Evolutionary conservation across 2,888 invertebrate genomes (phyloP), one percentile per base, ranked within the genome.

Genomic region (Caenorhabditis sp.): DNA sequence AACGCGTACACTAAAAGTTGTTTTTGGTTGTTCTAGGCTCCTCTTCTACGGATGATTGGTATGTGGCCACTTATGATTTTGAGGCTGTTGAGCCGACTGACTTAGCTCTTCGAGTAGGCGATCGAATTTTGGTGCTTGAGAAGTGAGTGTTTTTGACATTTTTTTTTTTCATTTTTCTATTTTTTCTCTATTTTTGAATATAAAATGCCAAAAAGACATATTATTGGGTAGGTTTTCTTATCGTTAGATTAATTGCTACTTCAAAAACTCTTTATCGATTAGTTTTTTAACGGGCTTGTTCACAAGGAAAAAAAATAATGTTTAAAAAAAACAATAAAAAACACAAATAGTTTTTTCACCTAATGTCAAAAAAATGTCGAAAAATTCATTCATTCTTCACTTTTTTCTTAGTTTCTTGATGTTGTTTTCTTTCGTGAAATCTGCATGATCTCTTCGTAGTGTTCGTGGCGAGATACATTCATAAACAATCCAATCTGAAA

Each of bases 41-140:
- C 21, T 51, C 51, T 10, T 23, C 51, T 50, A n/a, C 19, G 17
- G 84, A 79, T 23, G 79, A 83, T 23, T 77, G 81, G 79, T 95
- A 94, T 89, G 92, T 94, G 72, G 93, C 95, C 26, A 91, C 94
- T 64, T 97, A 95, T 89, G 93, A 94, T 1, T 97, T 96, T 89
- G 92, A 92, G 65, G 95, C 95, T 0, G 90, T 91, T 6, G 97
- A 97, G 89, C 91, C 92, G 0, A 96, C 95, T 0, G 99, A 99
- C 90, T 90, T 99, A 70, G 68, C 84, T 6, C 68, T 86, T 55
- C 68, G 66, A 24, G 71, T 76, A 37, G 81, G 78, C n/a, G 81
- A 81, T 60, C 66, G 65, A 21, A 77, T 80, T 61, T 36, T 74
- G 10, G 80, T 80, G n/a, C 51, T 76, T 43, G 76, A 80, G 60